Evolutionary conservation across 2,113 vertebrate genomes (phyloP).

Genomic region (Epinephelus cyanopodus): DNA sequence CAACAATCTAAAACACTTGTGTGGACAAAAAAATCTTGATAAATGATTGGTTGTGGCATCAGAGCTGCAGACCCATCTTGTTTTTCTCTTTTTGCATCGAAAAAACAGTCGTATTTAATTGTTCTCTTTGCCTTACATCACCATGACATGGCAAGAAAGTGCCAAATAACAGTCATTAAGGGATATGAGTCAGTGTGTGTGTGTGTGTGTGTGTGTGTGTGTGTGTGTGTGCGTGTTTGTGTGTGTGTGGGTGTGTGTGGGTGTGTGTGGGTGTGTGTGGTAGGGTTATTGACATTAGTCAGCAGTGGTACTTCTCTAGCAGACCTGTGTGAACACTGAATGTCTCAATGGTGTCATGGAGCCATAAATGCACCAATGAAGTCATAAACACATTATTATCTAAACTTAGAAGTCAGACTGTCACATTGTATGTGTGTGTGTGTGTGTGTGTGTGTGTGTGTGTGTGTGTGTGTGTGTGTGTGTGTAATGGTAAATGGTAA

Average conservation of each 20-base stretch:
- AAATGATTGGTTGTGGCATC: neutral
- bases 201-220: conserved; percentile 33
- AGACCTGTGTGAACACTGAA: conserved; percentile 46
- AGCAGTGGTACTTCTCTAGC: conserved; percentile 26
- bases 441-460: conserved; percentile 6
- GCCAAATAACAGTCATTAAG: conserved; percentile 79
- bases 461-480: neutral
- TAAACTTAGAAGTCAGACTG: conserved; percentile 55
- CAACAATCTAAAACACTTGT: neutral
- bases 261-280: conserved; percentile 33
- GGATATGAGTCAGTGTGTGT: conserved; percentile 55
- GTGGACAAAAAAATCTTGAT: neutral
- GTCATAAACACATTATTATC: conserved; percentile 60
- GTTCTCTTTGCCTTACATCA: conserved; percentile 56
- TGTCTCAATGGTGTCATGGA: conserved; percentile 54
- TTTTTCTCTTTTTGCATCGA: conserved; percentile 60
- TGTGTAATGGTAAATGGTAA: too few relatives aligned
- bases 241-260: conserved; percentile 32
- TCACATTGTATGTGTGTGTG: conserved; percentile 9
- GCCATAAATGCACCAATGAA: conserved; percentile 40
- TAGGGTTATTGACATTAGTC: conserved; percentile 50
- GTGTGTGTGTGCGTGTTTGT: conserved; percentile 33
- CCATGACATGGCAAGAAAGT: conserved; percentile 72
- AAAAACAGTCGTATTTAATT: conserved; percentile 44
- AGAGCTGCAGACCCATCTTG: conserved; percentile 7